Conservation (phyloP, 2,888 invertebrate genomes). For the Choristoneura rosaceana region DNA sequence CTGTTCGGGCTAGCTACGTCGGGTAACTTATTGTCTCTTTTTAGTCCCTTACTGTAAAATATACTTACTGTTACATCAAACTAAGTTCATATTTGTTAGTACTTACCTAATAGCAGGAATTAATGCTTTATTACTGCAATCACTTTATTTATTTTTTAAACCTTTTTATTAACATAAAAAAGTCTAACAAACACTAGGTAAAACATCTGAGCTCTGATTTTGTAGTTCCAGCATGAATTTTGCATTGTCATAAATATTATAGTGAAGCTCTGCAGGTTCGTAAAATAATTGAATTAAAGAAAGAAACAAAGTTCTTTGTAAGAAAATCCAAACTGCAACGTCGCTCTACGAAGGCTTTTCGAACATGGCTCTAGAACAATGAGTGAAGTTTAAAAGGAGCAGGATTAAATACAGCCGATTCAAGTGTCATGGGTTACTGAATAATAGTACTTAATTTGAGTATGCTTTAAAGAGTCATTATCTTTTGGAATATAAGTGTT, state of each 20-base stretch:
- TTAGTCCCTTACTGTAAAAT: too few relatives aligned
- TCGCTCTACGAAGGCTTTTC: conserved; percentile 46
- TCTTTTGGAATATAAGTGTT: too few relatives aligned
- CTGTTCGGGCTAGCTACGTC: too few relatives aligned
- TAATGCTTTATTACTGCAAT: too few relatives aligned
- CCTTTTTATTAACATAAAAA: neutral
- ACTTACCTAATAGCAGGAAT: too few relatives aligned
- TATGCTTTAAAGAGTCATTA: neutral
- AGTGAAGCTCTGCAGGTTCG: neutral
- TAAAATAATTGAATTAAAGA: conserved; percentile 26
- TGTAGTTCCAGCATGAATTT: conserved; percentile 6
- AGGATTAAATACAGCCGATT: conserved; percentile 65
- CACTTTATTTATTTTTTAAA: too few relatives aligned
- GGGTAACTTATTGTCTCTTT: too few relatives aligned
- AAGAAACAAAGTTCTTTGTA: conserved; percentile 24
- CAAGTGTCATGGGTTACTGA: conserved; percentile 55
- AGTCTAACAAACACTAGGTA: neutral
- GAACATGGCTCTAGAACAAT: conserved; percentile 75
- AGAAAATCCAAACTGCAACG: conserved; percentile 31
- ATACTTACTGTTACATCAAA: too few relatives aligned
- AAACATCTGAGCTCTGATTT: neutral
- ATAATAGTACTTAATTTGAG: conserved; percentile 22
- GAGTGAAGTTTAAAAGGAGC: conserved; percentile 75
- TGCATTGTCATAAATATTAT: conserved; percentile 12
- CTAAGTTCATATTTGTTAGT: too few relatives aligned